Evolutionary conservation across 2,797 vertebrate species (phyloP).

Genomic region (Columba guinea): DNA sequence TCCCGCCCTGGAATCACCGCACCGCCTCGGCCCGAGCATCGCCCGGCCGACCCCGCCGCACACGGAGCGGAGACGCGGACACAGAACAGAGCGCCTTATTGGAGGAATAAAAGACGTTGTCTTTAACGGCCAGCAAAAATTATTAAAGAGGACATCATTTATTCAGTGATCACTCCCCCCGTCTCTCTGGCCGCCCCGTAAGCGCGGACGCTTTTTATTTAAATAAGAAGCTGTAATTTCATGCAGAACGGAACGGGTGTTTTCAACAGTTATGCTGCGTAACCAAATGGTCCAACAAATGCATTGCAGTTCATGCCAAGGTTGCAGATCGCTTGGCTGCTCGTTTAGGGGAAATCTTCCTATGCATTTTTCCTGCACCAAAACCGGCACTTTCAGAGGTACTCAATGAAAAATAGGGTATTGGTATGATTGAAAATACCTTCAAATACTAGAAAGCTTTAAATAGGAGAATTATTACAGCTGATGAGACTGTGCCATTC

Average conservation of each 20-base stretch:
- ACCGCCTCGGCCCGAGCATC: not conserved
- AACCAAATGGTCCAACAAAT: not conserved
- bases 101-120: not conserved
- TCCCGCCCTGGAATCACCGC: not conserved
- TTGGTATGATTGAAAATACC: not conserved
- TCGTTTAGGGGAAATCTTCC: not conserved
- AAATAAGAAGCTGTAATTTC: not conserved
- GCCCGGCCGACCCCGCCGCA: not conserved
- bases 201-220: not conserved
- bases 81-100: fast-evolving
- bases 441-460: not conserved
- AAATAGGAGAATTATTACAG: not conserved
- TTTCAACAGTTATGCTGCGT: not conserved
- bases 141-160: not conserved
- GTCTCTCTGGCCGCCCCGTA: not conserved
- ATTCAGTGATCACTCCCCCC: fast-evolving
- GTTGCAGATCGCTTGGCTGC: fast-evolving
- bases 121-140: not conserved
- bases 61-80: fast-evolving
- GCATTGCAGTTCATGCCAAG: fast-evolving
- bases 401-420: fast-evolving
- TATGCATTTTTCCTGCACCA: not conserved
- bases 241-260: too few species aligned
- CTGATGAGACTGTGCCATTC: not conserved
- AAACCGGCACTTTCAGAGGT: fast-evolving